phyloP scores from a whole-genome alignment of 2,113 vertebrate species.

The Pachypanchax playfairii region DNA sequence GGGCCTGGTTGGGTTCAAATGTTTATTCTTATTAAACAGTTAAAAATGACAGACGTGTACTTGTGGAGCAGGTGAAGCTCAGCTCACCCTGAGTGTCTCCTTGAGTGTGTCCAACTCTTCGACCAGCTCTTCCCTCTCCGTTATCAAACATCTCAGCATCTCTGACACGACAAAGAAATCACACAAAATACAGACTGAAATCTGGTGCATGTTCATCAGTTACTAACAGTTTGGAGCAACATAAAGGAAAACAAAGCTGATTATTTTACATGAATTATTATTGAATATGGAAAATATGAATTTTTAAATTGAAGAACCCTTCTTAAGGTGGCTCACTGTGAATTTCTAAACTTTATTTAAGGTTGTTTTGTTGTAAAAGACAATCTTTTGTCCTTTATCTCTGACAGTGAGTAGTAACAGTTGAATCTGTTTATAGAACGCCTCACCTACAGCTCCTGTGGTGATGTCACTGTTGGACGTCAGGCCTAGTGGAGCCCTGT shows the following conservation, averaged over 20 bases:
- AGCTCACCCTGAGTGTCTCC: constrained; percentile 73
- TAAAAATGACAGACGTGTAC: too few relatives aligned
- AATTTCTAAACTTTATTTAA: too few relatives aligned
- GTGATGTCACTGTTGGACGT: constrained; percentile 49
- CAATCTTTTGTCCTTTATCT: background rate
- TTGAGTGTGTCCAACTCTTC: constrained; percentile 67
- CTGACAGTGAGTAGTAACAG: background rate
- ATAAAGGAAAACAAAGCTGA: too few relatives aligned
- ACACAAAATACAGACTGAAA: background rate
- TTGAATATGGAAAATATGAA: too few relatives aligned
- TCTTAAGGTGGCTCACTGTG: too few relatives aligned
- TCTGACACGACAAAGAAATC: constrained; percentile 49
- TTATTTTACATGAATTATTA: too few relatives aligned
- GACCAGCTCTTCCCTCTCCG: constrained; percentile 68
- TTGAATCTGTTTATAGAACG: background rate
- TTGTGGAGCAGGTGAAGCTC: background rate
- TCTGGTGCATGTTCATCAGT: background rate
- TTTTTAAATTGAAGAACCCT: too few relatives aligned
- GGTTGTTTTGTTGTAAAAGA: too few relatives aligned
- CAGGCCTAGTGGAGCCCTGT: constrained; percentile 58
- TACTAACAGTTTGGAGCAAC: background rate
- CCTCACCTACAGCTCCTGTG: constrained; percentile 68
- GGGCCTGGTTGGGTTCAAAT: too few relatives aligned
- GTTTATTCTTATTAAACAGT: too few relatives aligned
- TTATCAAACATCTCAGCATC: constrained; percentile 70